phyloP scores from a whole-genome alignment of 2,113 vertebrate species.

The Symphodus melops region DNA sequence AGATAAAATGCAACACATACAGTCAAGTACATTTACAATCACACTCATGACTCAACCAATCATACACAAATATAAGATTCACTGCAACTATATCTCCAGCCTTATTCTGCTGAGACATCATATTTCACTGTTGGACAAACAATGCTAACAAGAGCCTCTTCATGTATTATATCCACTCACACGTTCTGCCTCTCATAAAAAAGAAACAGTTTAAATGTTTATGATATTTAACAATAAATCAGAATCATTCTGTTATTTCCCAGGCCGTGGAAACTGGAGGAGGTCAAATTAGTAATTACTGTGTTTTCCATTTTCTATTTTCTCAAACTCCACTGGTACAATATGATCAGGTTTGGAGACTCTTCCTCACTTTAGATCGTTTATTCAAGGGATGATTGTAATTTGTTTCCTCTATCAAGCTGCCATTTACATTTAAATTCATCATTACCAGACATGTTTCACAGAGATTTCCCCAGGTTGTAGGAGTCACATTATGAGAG shows the following conservation, averaged over 20 bases:
- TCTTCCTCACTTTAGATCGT: constrained; percentile 72
- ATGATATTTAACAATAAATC: not conserved
- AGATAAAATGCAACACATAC: no score
- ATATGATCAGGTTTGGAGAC: constrained; percentile 58
- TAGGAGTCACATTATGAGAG: constrained; percentile 52
- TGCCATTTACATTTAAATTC: constrained; percentile 79
- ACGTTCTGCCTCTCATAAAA: no score
- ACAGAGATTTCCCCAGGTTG: constrained; percentile 74
- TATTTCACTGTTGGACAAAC: no score
- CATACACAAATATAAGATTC: no score
- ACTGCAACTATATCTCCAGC: no score
- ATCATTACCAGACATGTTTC: constrained; percentile 73
- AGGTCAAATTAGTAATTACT: constrained; percentile 60
- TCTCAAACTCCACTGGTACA: constrained; percentile 53
- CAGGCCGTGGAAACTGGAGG: constrained; percentile 17
- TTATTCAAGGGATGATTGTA: constrained; percentile 74
- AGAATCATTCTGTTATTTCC: constrained; percentile 35
- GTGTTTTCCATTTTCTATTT: constrained; percentile 64
- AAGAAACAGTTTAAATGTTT: no score
- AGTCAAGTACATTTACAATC: no score
- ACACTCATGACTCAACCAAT: no score
- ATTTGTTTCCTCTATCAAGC: constrained; percentile 72
- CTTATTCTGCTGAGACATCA: no score
- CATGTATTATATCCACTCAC: no score
- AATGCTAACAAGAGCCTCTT: no score